Conservation (phyloP, 2,888 invertebrate genomes). For the Drosophila setosimentum region DNA sequence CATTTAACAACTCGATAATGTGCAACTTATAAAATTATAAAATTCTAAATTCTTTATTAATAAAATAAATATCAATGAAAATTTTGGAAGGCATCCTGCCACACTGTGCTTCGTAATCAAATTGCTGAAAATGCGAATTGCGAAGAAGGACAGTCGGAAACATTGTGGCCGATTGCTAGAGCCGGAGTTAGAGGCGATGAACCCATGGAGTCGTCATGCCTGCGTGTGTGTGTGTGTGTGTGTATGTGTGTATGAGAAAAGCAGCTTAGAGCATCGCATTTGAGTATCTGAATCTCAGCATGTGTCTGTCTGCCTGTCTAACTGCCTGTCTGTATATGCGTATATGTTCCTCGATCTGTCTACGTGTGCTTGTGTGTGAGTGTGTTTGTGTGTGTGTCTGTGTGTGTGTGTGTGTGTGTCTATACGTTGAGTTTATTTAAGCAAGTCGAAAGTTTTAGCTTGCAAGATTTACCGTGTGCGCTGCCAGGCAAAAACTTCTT, state of each 20-base stretch:
- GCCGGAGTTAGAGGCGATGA: slow-evolving; percentile 39
- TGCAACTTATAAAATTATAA: background rate
- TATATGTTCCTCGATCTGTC: slow-evolving; percentile 27
- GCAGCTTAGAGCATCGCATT: slow-evolving; percentile 66
- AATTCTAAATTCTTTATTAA: background rate
- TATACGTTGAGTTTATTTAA: slow-evolving; percentile 75
- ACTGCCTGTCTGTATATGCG: slow-evolving; percentile 32
- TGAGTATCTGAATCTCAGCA: slow-evolving; percentile 48
- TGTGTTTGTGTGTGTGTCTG: slow-evolving; percentile 12
- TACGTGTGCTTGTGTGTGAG: slow-evolving; percentile 8
- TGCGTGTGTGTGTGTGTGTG: slow-evolving; percentile 1
- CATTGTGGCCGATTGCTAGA: slow-evolving; percentile 35
- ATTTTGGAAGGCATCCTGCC: background rate
- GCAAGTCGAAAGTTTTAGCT: slow-evolving; percentile 79
- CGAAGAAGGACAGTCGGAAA: slow-evolving; percentile 58
- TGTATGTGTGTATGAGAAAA: slow-evolving; percentile 53
- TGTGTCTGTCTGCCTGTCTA: slow-evolving; percentile 34
- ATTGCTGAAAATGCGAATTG: slow-evolving; percentile 70
- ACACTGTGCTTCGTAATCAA: slow-evolving; percentile 72
- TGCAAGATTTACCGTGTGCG: slow-evolving; percentile 77
- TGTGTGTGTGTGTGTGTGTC: slow-evolving; percentile 30
- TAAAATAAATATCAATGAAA: background rate
- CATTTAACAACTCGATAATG: too few relatives aligned
- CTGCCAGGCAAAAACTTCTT: slow-evolving; percentile 78
- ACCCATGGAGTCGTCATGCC: slow-evolving; percentile 60